Conservation (phyloP, 2,797 vertebrate genomes). For the Petrocephalus sullivani region DNA sequence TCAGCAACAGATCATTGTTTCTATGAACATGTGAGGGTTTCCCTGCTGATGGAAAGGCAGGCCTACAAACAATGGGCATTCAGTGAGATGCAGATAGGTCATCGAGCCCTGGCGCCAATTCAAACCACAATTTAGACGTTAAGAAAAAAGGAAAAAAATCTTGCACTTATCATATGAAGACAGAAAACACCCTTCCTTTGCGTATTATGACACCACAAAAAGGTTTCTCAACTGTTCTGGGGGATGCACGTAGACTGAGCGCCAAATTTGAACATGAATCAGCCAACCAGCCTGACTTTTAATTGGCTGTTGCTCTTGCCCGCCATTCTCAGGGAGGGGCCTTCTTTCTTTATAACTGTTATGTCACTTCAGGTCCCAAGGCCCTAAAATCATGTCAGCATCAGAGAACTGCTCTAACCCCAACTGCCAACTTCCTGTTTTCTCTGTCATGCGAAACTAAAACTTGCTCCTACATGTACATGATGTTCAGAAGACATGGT, state of each 20-base stretch:
- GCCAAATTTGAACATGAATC: conserved; percentile 14
- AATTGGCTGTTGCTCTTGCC: conserved; percentile 43
- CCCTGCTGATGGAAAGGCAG: conserved; percentile 5
- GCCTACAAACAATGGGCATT: conserved; percentile 8
- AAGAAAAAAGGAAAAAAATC: conserved; percentile 21
- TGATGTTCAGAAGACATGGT: not conserved
- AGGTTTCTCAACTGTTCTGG: conserved; percentile 12
- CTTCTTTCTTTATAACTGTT: not conserved
- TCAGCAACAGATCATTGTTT: conserved; percentile 9
- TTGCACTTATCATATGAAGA: conserved; percentile 18
- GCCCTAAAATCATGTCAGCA: not conserved
- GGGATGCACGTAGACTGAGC: not conserved
- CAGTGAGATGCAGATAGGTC: not conserved
- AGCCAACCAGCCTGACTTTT: conserved; percentile 28
- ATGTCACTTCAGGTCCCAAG: not conserved
- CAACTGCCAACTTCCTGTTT: conserved; percentile 29
- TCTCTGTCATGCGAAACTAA: conserved; percentile 14
- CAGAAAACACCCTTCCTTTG: conserved; percentile 26
- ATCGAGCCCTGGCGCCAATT: not conserved
- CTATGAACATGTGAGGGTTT: conserved; percentile 20
- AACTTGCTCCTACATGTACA: not conserved
- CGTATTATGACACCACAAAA: not conserved
- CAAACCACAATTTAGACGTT: conserved; percentile 27
- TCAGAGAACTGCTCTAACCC: conserved; percentile 15
- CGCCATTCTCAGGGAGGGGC: not conserved